Base-by-base conservation (phyloP, 1,140 invertebrate genomes). In the Andrena cerasifolii region DNA sequence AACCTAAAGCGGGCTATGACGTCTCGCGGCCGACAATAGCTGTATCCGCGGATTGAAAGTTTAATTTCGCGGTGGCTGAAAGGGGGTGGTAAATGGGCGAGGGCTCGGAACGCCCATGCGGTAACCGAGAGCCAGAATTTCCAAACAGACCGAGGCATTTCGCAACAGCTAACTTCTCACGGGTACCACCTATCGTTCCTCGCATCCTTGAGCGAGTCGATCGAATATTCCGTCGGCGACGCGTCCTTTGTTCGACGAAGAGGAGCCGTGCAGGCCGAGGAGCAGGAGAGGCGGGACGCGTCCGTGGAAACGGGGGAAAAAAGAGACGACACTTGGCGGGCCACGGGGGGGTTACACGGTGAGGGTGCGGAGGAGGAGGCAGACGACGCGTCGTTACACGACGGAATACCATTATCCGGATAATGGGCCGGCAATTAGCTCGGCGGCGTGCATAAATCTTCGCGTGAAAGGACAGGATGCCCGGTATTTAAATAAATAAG, bases 401-500 rank as follows among this genome's bases (percentile, higher is more conserved):
- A 86, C 87, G 84, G 87, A 88, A 88, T 88, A 88, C 84, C 85
- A 88, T 88, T 88, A 88, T 85, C 84, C 87, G 82, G 83, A 88
- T 88, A 88, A 88, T 88, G 84, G 87, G 78, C 65, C 87, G 86
- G 87, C 86, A 88, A 88, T 88, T 88, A 88, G 87, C 87, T 85
- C 84, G 87, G 73, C 82, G 87, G 85, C 85, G 81, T 88, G 86
- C 87, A 88, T 88, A 88, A 88, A 88, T 88, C 87, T 88, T 88
- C 75, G 83, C 85, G 85, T 88, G 87, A 88, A 88, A 88, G 86
- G 87, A 88, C 87, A 88, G 87, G 86, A 88, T 88, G 87, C 87
- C 86, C 79, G 85, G 85, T 88, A 88, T 88, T 88, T 88, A 88
- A 88, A 88, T 88, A 87, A 88, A 88, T 88, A 88, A 88, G 85